Base-by-base conservation (phyloP, 2,797 vertebrate genomes). In the Platyrinchus mystaceus region DNA sequence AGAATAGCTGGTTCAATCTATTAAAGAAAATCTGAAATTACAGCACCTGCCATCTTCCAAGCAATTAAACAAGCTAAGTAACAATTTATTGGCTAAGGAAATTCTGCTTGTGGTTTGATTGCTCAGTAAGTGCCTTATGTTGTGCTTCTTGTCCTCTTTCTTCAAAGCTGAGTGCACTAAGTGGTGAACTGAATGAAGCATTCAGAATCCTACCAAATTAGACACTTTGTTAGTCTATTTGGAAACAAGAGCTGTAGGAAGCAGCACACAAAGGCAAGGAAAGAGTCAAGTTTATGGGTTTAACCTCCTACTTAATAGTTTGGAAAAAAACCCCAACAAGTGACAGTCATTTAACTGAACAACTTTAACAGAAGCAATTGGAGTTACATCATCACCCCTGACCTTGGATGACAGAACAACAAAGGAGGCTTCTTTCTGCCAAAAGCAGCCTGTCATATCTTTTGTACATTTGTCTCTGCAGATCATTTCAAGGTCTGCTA, bases 401-500 rank as follows among this genome's bases (percentile, higher is more conserved):
- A 96, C 93, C 95, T 94, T 90, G 80, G 77, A 88, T 56, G 74
- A 88, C 89, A 96, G 77, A 70, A 90, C 67, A 88, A 94, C 63
- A 95, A 96, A 96, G 55, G 55, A 89, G 50, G 73, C 46, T 94
- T 87, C 81, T 67, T 92, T 85, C 84, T 92, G 90, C 77, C 93
- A 90, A 89, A 92, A 93, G 67, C 77, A 93, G 89, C 47, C 85
- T 91, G 84, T 93, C 83, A 49, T 94, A 94, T 96, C 85, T 86
- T 96, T 94, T 89, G 87, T 91, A 39, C 10, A 43, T 94, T 92
- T 92, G 87, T 92, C 82, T 89, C 79, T 91, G 82, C 63, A 84
- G 91, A 94, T 91, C 36, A 87, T 88, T 96, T 96, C 93, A 95
- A 96, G 94, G 91, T 81, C 91, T 76, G 67, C 77, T 77, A 60